Evolutionary conservation across 1,140 invertebrate species (phyloP).

Genomic region (Lepidotrigona ventralis): DNA sequence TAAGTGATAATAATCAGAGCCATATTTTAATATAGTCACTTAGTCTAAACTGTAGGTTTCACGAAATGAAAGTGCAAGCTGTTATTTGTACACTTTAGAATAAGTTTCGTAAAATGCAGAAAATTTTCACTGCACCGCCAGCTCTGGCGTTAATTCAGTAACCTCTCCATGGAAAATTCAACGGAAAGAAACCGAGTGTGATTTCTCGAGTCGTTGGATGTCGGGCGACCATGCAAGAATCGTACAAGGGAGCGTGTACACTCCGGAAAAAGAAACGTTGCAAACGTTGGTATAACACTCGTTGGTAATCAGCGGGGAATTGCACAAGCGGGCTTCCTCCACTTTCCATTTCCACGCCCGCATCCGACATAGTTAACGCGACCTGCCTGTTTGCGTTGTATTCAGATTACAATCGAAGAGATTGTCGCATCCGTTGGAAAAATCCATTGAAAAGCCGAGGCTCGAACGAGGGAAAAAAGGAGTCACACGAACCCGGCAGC

Average conservation of each 20-base stretch:
- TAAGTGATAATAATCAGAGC: too few species aligned
- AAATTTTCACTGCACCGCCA: too few species aligned
- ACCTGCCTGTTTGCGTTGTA: neutral
- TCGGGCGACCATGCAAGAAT: too few species aligned
- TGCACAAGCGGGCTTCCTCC: slow-evolving; percentile 66
- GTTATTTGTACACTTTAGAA: too few species aligned
- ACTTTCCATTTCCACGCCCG: slow-evolving; percentile 76
- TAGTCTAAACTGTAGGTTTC: too few species aligned
- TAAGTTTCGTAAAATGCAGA: too few species aligned
- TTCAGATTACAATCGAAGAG: slow-evolving; percentile 54
- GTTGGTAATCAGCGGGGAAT: slow-evolving; percentile 65
- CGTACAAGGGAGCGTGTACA: slow-evolving; percentile 46
- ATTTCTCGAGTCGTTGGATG: slow-evolving; percentile 7
- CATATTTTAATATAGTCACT: too few species aligned
- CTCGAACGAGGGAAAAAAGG: slow-evolving; percentile 9
- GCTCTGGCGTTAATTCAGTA: too few species aligned
- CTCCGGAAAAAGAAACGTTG: slow-evolving; percentile 66
- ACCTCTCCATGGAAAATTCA: neutral
- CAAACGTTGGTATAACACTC: slow-evolving; percentile 40
- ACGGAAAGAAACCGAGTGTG: slow-evolving; percentile 21
- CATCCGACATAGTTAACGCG: slow-evolving; percentile 62
- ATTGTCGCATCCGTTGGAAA: slow-evolving; percentile 62
- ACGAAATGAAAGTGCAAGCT: too few species aligned
- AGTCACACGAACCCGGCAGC: slow-evolving; percentile 26
- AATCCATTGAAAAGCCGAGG: slow-evolving; percentile 43